Evolutionary conservation across 2,113 vertebrate species (phyloP), one percentile per base, ranked within the genome.

Genomic region (Dicrurus megarhynchus): DNA sequence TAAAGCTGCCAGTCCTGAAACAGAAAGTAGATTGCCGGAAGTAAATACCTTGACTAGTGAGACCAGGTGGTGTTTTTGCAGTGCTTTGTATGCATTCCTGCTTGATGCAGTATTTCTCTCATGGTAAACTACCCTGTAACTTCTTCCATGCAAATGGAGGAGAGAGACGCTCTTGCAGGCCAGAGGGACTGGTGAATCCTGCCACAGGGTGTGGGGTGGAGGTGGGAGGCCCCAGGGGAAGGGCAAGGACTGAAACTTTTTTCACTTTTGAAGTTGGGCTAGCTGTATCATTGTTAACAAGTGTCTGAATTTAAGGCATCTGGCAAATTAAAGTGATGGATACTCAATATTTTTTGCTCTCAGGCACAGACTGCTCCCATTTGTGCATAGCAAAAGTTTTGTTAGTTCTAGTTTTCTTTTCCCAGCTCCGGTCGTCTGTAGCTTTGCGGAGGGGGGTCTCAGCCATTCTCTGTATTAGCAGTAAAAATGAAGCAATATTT

Each of bases 101-200:
- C 65, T 65, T 87, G 71, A 82, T 86, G 71, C 76, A 67, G 3
- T 86, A 10, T 85, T 93, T 74, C 75, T 77, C 9, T 81, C 17
- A 7, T 35, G 41, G 49, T 82, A 50, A 89, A 60, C 73, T 91
- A 87, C 84, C 53, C 77, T 93, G 0, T 87, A 94, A 82, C 76
- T 92, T 89, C 74, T 77, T 68, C 60, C 42, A 92, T 96, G 92
- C 87, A 94, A 96, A 94, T 95, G 12, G 32, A 9, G 33, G 13
- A 84, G 27, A 55, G 89, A 75, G 94, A 96, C 49, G 37, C 69
- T 2, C 60, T 87, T n/a, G 49, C 28, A 73, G 80, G 86, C 84
- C 56, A 56, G 69, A 91, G 89, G 76, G 84, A 94, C 77, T 67
- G 87, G 80, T 1, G 14, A 87, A 44, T 82, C 81, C 81, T 91